Evolutionary conservation across 2,113 vertebrate genomes (phyloP), one percentile per base, ranked within the genome.

Genomic region (Falcunculus frontatus): DNA sequence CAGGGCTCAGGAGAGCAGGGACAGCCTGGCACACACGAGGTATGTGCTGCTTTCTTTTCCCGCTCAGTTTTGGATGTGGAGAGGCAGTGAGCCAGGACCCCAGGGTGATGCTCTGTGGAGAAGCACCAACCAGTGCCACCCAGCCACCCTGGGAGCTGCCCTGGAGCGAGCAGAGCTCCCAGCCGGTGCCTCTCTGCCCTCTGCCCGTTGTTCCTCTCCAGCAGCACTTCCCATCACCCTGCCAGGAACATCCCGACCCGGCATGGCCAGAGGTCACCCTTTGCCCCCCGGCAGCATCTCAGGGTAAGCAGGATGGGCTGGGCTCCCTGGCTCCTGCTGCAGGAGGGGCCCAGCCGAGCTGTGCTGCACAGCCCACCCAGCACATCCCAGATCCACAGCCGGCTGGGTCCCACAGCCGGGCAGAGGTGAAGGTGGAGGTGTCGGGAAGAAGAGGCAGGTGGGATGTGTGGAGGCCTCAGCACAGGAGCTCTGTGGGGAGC

Each of bases 231-330:
- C 53, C 7, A 0, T 29, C 33, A 42, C 57, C 79, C 26, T 10
- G 39, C 74, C 68, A 42, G 84, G 49, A 93, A 5, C 50, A 10
- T 6, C 65, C 42, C 0, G 1, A 21, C 16, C 62, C 1, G 0
- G 67, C 44, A 9, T 0, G 10, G 80, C 63, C 16, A 0, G 25
- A 44, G 68, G 56, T 42, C n/a, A 4, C 73, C 35, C 46, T 49
- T 69, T 33, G 33, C 26, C 49, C 84, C 55, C 52, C 1, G 3
- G 73, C 56, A 90, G 87, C 81, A 89, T 76, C 90, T 95, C 93
- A 90, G 91, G 96, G 90, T 95, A 89, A 91, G 87, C 91, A 74
- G 72, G 93, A 78, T 0, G 5, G 94, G 42, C 59, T 30, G 82
- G 59, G 85, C 69, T 77, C 82, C 52, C 41, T 39, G 70, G 2